Evolutionary conservation across 1,140 invertebrate species (phyloP).

Genomic region (Philotrypesis tridentata): DNA sequence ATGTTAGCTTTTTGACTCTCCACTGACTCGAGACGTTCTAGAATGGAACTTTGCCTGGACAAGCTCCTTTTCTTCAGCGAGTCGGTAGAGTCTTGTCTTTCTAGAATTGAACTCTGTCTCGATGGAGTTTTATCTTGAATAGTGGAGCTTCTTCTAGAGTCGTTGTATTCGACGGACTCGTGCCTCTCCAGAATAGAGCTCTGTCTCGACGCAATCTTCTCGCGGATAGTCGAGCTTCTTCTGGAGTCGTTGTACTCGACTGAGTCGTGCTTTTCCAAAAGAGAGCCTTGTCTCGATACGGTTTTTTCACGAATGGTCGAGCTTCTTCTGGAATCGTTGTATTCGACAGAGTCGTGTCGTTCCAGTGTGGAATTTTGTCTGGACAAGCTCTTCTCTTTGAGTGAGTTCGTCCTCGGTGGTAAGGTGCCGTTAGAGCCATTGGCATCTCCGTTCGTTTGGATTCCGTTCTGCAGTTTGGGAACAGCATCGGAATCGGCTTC

Average conservation of each 20-base stretch:
- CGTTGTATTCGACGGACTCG: not conserved
- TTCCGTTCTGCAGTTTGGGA: not conserved
- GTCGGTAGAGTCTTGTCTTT: not conserved
- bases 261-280: not conserved
- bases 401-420: not conserved
- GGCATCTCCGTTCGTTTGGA: not conserved
- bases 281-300: not conserved
- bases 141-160: conserved; percentile 36
- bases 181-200: conserved; percentile 1
- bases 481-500: not conserved
- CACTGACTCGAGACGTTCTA: not conserved
- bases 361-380: conserved; percentile 24
- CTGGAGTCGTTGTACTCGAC: conserved; percentile 34
- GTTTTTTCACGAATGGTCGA: not conserved
- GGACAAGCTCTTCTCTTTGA: not conserved
- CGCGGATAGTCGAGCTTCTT: not conserved
- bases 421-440: conserved; percentile 1
- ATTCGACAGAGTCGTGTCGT: not conserved
- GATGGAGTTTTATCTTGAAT: not conserved
- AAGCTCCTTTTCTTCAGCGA: conserved; percentile 18
- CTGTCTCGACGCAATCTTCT: not conserved
- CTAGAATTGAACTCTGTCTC: not conserved
- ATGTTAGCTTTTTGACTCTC: conserved; percentile 12
- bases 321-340: not conserved
- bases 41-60: conserved; percentile 52